These are phyloP conservation scores for Cephus runcator DNA, from an alignment of 2,888 invertebrate genomes.

Conservation along the genomic window DNA sequence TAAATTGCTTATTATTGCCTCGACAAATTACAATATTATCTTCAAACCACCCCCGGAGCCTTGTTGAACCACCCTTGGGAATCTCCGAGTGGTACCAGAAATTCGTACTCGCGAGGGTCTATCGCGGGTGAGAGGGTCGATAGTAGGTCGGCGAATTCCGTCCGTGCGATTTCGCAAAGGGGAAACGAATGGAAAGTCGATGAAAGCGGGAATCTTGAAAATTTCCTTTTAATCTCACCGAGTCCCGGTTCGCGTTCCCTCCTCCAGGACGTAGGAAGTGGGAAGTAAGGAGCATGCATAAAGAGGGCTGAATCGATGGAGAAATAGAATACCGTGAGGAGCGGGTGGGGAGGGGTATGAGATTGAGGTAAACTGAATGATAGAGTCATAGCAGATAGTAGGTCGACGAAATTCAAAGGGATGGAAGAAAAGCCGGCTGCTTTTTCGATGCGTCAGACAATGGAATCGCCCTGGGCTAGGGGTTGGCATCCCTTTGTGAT, in stretches of 20 bases:
- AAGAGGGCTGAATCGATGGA: neutral
- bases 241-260: neutral
- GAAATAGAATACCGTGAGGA: neutral
- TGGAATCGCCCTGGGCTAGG: conserved; percentile 11
- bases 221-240: neutral
- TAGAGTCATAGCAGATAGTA: neutral
- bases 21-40: conserved; percentile 18
- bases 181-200: neutral
- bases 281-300: neutral
- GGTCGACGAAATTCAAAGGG: neutral
- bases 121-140: no score
- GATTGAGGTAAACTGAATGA: neutral
- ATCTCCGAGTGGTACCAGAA: neutral
- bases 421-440: neutral
- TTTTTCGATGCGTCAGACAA: conserved; percentile 17
- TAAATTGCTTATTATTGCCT: conserved; percentile 23
- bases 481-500: conserved; percentile 16
- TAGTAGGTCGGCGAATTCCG: neutral
- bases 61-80: neutral
- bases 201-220: neutral
- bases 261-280: neutral
- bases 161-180: neutral
- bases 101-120: neutral
- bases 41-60: neutral
- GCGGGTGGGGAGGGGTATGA: neutral